Percentiles rank a stretch among this genome's conserved stretches.
These are phyloP conservation scores for Alectura lathami DNA, from an alignment of 2,113 vertebrate species.

Conservation along the genomic window DNA sequence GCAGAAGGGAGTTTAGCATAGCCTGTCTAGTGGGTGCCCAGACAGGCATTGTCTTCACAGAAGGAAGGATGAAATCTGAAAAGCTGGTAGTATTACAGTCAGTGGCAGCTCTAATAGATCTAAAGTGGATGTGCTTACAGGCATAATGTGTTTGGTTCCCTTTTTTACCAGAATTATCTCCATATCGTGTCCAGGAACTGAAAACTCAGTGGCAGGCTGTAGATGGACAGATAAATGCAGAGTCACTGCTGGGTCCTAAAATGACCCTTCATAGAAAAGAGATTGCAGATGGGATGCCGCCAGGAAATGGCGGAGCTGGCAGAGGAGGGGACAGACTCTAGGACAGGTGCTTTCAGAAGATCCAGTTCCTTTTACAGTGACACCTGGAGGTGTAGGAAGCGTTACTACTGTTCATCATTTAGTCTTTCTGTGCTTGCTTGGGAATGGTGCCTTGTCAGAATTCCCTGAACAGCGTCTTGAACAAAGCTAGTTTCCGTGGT, in stretches of 20 bases:
- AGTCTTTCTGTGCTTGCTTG: background rate
- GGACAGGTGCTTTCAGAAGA: background rate
- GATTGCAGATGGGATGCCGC: conserved; percentile 27
- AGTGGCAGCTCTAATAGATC: background rate
- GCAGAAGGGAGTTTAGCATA: background rate
- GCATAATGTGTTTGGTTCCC: background rate
- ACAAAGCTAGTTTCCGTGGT: background rate
- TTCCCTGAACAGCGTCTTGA: background rate
- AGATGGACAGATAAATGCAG: conserved; percentile 42
- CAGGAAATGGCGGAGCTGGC: conserved; percentile 24
- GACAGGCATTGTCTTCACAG: background rate
- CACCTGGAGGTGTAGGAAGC: background rate
- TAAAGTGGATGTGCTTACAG: conserved; percentile 33
- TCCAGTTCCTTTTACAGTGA: background rate
- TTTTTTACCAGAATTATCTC: conserved; percentile 34
- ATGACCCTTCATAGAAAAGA: background rate
- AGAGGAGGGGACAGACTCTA: background rate
- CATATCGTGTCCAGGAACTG: conserved; percentile 8
- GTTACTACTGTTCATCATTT: background rate
- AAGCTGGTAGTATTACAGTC: background rate
- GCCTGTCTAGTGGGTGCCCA: background rate
- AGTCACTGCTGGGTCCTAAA: background rate
- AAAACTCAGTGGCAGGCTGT: background rate
- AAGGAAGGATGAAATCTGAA: background rate
- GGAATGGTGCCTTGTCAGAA: background rate